Base-by-base conservation (phyloP, 2,113 vertebrate species). In the Caranx melampygus region DNA sequence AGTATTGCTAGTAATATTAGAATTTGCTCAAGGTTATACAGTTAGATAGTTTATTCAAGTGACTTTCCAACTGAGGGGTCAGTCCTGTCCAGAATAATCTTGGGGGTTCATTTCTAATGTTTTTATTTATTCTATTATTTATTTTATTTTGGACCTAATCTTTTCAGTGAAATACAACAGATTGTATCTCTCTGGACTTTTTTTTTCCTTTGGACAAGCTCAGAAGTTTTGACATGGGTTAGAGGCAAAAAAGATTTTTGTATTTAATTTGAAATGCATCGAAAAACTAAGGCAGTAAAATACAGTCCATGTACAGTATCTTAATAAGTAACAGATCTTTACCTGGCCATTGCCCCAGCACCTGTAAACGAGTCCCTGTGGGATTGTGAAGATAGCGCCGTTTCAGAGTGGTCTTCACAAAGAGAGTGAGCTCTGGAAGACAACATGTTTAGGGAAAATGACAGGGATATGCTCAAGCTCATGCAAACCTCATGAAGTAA, bases 331-430 rank as follows among this genome's bases (percentile, higher is more conserved):
- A 1, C 11, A 18, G 52, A 3, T 0, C 51, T 75, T 83, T 97
- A 99, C 98, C 97, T 97, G 90, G 96, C 94, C 94, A 97, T 91
- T 2, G 95, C 93, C 55, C 95, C 95, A 1, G 89, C 90, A 72
- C 95, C 91, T 5, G 90, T 89, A 67, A 94, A 94, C 5, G 95
- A 93, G 64, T 83, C 88, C n/a, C 65, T 80, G 64, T 91, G 88
- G 51, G 96, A 91, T 40, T 89, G 92, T 20, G 95, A 81, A 3
- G 78, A 82, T 33, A 93, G 90, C 35, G 94, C 94, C 93, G 71
- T 83, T 26, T 95, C 92, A 66, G 95, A 87, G 66, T 91, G 86
- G 82, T 96, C 95, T 47, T 96, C 95, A 63, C 84, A 80, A 3
- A 92, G 60, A 1, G 94, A 96, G 75, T 88, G 93, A 37, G 88